These are phyloP conservation scores for Microctenopoma stevenorrisi DNA, from an alignment of 2,797 vertebrate species.

Conservation along the genomic window DNA sequence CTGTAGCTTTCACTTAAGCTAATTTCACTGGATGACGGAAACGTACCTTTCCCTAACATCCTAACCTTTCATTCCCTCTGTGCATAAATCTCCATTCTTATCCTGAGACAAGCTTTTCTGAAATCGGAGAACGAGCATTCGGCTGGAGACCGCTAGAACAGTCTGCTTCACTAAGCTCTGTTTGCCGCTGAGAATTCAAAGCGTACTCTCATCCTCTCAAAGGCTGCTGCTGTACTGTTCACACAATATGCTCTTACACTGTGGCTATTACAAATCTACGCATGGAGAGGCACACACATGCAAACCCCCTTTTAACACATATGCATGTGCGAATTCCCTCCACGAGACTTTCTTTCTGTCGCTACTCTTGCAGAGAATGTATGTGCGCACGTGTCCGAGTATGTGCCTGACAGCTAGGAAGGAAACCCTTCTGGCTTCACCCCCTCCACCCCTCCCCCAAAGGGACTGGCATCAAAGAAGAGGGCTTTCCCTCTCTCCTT, in stretches of 20 bases:
- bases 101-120: slow-evolving; percentile 24
- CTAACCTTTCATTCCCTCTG: slow-evolving; percentile 20
- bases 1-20: slow-evolving; percentile 31
- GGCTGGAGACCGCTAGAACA: slow-evolving; percentile 39
- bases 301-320: slow-evolving; percentile 1
- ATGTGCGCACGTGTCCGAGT: slow-evolving; percentile 2
- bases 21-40: slow-evolving; percentile 17
- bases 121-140: slow-evolving; percentile 37
- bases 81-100: slow-evolving; percentile 21
- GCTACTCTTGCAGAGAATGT: slow-evolving; percentile 25
- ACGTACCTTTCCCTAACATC: slow-evolving; percentile 8
- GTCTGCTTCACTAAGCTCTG: slow-evolving; percentile 53
- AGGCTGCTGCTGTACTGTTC: slow-evolving; percentile 46
- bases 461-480: slow-evolving; percentile 67
- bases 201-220: slow-evolving; percentile 60
- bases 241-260: slow-evolving; percentile 41
- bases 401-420: slow-evolving; percentile 48
- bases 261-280: slow-evolving; percentile 5
- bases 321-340: slow-evolving; percentile 19
- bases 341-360: slow-evolving; percentile 8
- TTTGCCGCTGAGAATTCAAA: slow-evolving; percentile 52
- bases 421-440: slow-evolving; percentile 71
- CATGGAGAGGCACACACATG: slow-evolving; percentile 8
- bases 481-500: slow-evolving; percentile 76
- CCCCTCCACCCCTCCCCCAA: slow-evolving; percentile 14